Evolutionary conservation across 2,888 invertebrate genomes (phyloP), one percentile per base, ranked within the genome.

Genomic region (Agonopterix alstromeriana): DNA sequence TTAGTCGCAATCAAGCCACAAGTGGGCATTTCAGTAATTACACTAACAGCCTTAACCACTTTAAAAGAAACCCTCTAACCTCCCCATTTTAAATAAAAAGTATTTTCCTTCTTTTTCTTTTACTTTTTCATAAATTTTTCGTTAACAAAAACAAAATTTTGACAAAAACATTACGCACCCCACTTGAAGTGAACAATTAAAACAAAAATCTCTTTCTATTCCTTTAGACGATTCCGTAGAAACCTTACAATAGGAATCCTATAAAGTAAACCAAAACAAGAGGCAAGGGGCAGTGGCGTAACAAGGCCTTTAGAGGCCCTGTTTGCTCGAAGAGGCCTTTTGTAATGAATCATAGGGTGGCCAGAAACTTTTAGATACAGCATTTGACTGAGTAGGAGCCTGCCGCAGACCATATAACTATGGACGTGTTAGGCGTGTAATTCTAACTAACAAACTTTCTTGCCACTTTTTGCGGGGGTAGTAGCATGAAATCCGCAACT

Each of bases 211-310:
- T 59, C 60, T 46, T 61, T 65, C 56, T 61, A 52, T 35, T 42
- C 27, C 7, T 14, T 36, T 14, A 45, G 36, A 4, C 4, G 36
- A 36, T 45, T 45, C 27, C 36, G 38, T 45, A 65, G 57, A 42
- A 42, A 54, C 55, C 60, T 60, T 61, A 69, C 66, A 69, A 74
- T 69, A 72, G 74, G 76, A 78, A 73, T 72, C 77, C 78, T 68
- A 66, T 63, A 65, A 72, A 74, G 70, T 70, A 67, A 63, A 75
- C 73, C 71, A 73, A 74, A 76, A 76, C 70, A 73, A 65, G 27
- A 27, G 65, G 61, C 58, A 65, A 70, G 65, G 61, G 63, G 60
- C 61, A 49, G 27, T 27, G 27, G 5, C 27, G 27, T 5, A 27
- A 27, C 7, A 27, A 27, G 27, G 27, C 27, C 5, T 27, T 5